Base-by-base conservation (phyloP, 1,140 invertebrate genomes). In the Dreissena rostriformis region DNA sequence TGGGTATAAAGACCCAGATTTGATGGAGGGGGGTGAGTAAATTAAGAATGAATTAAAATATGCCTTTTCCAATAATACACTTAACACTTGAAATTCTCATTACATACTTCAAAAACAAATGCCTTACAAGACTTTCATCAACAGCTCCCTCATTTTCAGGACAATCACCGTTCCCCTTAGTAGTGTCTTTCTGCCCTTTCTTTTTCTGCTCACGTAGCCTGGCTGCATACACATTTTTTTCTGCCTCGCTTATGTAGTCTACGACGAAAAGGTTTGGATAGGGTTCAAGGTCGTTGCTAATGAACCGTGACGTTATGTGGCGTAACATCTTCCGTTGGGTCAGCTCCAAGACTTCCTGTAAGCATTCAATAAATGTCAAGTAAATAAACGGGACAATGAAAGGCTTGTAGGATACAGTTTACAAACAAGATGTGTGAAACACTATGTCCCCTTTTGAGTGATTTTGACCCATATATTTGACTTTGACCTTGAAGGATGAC, bases 261-360 rank as follows among this genome's bases (percentile, higher is more conserved):
- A 91, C 67, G 8, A 90, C n/a, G 24, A 89, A 76, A 8, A 92
- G 86, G 17, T 85, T 77, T 14, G 89, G 90, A 61, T 88, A 91
- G 19, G 86, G 73, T n/a, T 81, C 83, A 1, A 80, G 84, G 52
- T 89, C 86, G 63, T 84, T 87, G 22, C 71, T 75, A 12, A 87
- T 74, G 49, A 82, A 75, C 26, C 88, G 88, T 52, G 80, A 84
- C 5, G 79, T 82, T 5, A 91, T 61, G 68, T 91, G 90, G 19
- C 91, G 87, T 7, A 92, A 73, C 65, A 92, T 89, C 86, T 91
- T 90, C 29, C 91, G 86, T 74, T 92, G 90, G 12, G 90, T 85
- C 4, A 92, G 77, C 63, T 92, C 91, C 53, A 91, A 73, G 12
- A 90, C 87, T 79, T 92, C 91, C 90, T 92, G 88, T 39, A 39